Percentiles rank a stretch among this genome's conserved stretches.
phyloP scores from a whole-genome alignment of 2,797 vertebrate genomes.

The Myiotriccus ornatus region DNA sequence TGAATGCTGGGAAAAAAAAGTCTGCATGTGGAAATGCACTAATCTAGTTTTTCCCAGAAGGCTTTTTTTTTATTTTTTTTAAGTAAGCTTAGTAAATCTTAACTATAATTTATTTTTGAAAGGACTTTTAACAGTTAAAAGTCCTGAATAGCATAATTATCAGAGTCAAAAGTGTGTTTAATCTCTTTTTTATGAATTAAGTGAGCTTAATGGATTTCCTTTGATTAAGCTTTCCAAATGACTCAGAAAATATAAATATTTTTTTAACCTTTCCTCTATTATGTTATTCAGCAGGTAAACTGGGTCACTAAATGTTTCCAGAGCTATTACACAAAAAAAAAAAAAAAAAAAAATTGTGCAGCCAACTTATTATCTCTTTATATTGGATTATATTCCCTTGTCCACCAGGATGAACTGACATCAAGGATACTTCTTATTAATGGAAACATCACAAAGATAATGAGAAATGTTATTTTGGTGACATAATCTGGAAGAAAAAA shows the following conservation, averaged over 20 bases:
- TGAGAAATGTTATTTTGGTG: not conserved
- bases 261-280: not conserved
- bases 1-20: not conserved
- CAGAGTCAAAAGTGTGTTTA: not conserved
- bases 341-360: not conserved
- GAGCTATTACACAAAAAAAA: not conserved
- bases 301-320: not conserved
- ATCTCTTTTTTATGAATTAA: constrained; percentile 22
- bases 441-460: not conserved
- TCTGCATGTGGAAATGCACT: not conserved
- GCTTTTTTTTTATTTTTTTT: not conserved
- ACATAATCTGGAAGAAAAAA: not conserved
- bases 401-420: not conserved
- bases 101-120: not conserved
- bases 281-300: not conserved
- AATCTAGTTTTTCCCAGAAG: not conserved
- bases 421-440: not conserved
- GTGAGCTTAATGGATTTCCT: not conserved
- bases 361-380: not conserved
- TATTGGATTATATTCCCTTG: not conserved
- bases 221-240: constrained; percentile 31
- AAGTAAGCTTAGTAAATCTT: not conserved
- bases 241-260: constrained; percentile 23
- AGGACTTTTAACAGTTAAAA: constrained; percentile 4
- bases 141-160: not conserved